A percentile compares a stretch with the other conserved stretches of the same genome.
These are phyloP conservation scores for Diorhabda elongata DNA, from an alignment of 1,140 invertebrate species.

Conservation along the genomic window DNA sequence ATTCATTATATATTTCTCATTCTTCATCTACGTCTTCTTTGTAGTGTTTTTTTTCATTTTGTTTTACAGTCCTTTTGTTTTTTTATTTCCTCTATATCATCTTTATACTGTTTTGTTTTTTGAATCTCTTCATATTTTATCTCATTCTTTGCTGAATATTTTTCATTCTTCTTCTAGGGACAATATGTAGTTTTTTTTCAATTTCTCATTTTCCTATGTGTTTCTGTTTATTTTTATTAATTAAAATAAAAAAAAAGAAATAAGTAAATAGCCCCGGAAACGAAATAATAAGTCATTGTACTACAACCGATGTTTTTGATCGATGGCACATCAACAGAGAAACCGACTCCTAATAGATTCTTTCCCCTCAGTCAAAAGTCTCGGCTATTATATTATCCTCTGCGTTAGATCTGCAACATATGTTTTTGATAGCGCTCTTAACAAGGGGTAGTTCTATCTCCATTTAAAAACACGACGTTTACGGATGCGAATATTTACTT, in stretches of 20 bases:
- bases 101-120: too few relatives aligned
- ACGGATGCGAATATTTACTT: slow-evolving; percentile 20
- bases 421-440: slow-evolving; percentile 42
- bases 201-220: too few relatives aligned
- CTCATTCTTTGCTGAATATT: too few relatives aligned
- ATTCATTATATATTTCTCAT: too few relatives aligned
- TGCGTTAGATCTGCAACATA: slow-evolving; percentile 44
- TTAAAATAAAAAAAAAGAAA: neutral
- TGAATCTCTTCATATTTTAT: too few relatives aligned
- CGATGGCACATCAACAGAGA: slow-evolving; percentile 30
- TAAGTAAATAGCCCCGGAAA: neutral
- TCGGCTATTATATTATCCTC: slow-evolving; percentile 39
- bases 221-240: too few relatives aligned
- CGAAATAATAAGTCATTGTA: slow-evolving; percentile 22
- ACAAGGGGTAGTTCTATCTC: slow-evolving; percentile 34
- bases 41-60: too few relatives aligned
- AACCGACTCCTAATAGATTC: slow-evolving; percentile 32
- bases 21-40: too few relatives aligned
- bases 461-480: slow-evolving; percentile 22
- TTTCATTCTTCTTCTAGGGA: too few relatives aligned
- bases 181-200: too few relatives aligned
- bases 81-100: too few relatives aligned
- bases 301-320: slow-evolving; percentile 29
- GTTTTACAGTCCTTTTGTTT: too few relatives aligned
- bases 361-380: slow-evolving; percentile 30